Base-by-base conservation (phyloP, 2,113 vertebrate species). In the Lepus americanus region DNA sequence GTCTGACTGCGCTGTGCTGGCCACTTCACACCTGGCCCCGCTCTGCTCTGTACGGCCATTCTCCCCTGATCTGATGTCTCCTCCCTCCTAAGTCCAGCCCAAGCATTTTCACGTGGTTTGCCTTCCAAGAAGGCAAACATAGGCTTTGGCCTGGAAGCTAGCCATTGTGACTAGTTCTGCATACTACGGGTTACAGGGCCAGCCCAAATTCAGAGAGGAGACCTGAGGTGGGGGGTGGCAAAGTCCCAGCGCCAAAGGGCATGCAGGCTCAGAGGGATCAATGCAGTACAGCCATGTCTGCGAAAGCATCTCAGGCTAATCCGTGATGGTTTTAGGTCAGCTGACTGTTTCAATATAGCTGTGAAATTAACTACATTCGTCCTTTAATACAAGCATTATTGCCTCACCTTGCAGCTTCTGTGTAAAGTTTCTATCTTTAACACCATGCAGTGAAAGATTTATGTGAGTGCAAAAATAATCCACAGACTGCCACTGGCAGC, bases 51-150 rank as follows among this genome's bases (percentile, higher is more conserved):
- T 0, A 0, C 39, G 64, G 51, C 6, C 33, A 20, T 16, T 66
- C 49, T 22, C 29, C n/a, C 51, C 0, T 14, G 7, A 5, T 1
- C 1, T 0, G 3, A 12, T 27, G 29, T 55, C 77, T 33, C 6
- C 2, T 6, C 0, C 36, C 16, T 59, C 29, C 19, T 64, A 6
- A 13, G 39, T 29, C 29, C 31, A 59, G 29, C 6, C n/a, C 53
- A 67, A 51, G n/a, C 5, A 63, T 73, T 49, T 73, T 63, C 59
- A n/a, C 16, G 25, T n/a, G 27, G 63, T 27, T 39, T 44, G 33
- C 59, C 51, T 72, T 22, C 69, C 29, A 79, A 20, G 3, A 67
- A 33, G 33, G 36, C 29, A 4, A 53, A 66, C 22, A 29, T 36
- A 90, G 67, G 39, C 33, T 27, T 14, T 14, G 31, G 63, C 25